Base-by-base conservation (phyloP, 2,113 vertebrate genomes). In the Elgaria multicarinata region DNA sequence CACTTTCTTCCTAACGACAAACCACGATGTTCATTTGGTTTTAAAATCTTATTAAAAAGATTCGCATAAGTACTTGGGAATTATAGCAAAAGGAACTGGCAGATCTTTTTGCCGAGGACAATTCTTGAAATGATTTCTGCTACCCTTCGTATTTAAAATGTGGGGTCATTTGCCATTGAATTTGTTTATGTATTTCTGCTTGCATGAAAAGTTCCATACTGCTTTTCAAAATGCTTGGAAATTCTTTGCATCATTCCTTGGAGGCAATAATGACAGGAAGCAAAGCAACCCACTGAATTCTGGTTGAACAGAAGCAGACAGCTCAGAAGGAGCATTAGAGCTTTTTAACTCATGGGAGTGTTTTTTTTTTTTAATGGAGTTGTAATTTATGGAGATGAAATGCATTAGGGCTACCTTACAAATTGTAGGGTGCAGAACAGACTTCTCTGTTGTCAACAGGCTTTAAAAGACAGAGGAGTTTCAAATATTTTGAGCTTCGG, bases 1-100 rank as follows among this genome's bases (percentile, higher is more conserved):
- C 78, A 87, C 33, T 67, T 76, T 66, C 79, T 87, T 90, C 36
- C 62, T 67, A 74, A 83, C n/a, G 44, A 67, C 58, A 74, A 82
- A 53, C 42, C 7, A 28, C 55, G 8, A 10, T 46, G 3, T 66
- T 18, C 6, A 42, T 33, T 76, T 81, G 55, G 31, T 67, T 87
- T 66, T 66, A 31, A 50, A 86, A 62, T 44, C 58, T 74, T 8
- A 64, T 42, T 87, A 71, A 31, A 53, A 69, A 78, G 12, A 10
- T 14, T 66, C n/a, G n/a, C n/a, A 14, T 69, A 28, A 82, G 33
- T 39, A 89, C 33, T 24, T 74, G 14, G 62, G n/a, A 75, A 53
- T 42, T 10, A 71, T 26, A 82, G 78, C 6, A 50, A 50, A 33
- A 67, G 31, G 44, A 76, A 36, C 36, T 24, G 14, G 24, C 50